These are phyloP conservation scores for Perca flavescens DNA, from an alignment of 2,113 vertebrate species.

Conservation along the genomic window DNA sequence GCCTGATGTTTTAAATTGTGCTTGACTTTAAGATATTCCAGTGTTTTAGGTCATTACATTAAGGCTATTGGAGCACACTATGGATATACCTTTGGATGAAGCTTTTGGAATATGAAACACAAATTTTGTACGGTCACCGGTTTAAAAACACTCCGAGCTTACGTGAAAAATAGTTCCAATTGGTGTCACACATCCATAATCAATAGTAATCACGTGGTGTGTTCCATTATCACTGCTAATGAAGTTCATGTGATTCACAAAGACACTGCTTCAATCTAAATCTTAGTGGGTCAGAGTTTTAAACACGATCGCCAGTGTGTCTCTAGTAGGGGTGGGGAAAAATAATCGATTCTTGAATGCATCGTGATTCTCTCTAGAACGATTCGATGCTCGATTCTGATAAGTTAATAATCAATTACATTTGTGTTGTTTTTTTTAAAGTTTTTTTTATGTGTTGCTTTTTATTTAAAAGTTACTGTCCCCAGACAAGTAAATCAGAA, in stretches of 20 bases:
- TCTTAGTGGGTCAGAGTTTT: not conserved
- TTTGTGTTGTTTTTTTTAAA: too few species aligned
- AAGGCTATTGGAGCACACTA: not conserved
- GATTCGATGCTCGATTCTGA: too few species aligned
- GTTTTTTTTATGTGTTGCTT: too few species aligned
- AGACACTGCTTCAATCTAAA: not conserved
- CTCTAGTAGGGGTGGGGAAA: too few species aligned
- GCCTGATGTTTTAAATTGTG: not conserved
- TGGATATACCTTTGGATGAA: not conserved
- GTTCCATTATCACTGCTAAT: not conserved
- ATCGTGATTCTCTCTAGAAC: too few species aligned
- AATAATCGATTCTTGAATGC: too few species aligned
- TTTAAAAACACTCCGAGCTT: not conserved
- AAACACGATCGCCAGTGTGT: not conserved
- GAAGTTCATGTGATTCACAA: constrained; percentile 20
- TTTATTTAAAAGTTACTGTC: too few species aligned
- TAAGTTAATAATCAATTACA: too few species aligned
- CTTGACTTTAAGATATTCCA: not conserved
- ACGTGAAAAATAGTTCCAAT: not conserved
- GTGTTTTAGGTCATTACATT: not conserved
- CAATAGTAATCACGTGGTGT: constrained; percentile 4
- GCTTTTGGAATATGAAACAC: not conserved
- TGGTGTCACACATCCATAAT: constrained; percentile 10
- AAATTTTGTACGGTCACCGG: not conserved
- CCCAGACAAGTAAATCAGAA: too few species aligned